Percentiles rank a stretch among this genome's conserved stretches.
These are phyloP conservation scores for Elmis aenea DNA, from an alignment of 2,888 invertebrate species.

Conservation along the genomic window DNA sequence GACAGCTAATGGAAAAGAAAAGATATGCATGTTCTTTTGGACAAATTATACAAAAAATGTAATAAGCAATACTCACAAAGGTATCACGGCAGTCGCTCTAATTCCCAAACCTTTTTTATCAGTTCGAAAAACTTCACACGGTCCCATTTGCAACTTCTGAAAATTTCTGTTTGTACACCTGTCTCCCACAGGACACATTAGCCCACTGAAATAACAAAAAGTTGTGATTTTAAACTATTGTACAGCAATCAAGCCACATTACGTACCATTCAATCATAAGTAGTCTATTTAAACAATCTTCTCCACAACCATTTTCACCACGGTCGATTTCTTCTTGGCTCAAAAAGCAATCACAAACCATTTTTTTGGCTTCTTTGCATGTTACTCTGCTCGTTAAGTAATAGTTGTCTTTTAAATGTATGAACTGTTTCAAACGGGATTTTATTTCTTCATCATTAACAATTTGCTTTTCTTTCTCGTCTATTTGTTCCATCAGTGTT, in stretches of 20 bases:
- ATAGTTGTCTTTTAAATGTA: slow-evolving; percentile 77
- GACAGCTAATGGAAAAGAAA: too few species aligned
- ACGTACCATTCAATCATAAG: slow-evolving; percentile 96
- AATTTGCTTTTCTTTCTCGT: background rate
- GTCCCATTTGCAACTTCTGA: slow-evolving; percentile 79
- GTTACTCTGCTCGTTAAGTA: slow-evolving; percentile 79
- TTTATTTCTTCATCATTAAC: slow-evolving; percentile 51
- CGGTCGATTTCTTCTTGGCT: slow-evolving; percentile 81
- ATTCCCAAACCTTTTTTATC: slow-evolving; percentile 95
- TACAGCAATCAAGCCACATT: slow-evolving; percentile 8
- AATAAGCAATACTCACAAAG: slow-evolving; percentile 55
- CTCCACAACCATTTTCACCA: slow-evolving; percentile 86
- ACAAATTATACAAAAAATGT: too few species aligned
- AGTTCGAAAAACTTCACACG: slow-evolving; percentile 83
- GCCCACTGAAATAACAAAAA: slow-evolving; percentile 67
- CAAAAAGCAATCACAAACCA: slow-evolving; percentile 93
- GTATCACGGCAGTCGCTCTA: slow-evolving; percentile 66
- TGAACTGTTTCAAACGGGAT: slow-evolving; percentile 67
- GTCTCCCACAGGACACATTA: slow-evolving; percentile 82
- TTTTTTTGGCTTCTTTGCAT: slow-evolving; percentile 86
- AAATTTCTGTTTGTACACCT: slow-evolving; percentile 93
- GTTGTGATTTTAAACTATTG: background rate
- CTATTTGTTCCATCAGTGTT: slow-evolving; percentile 1
- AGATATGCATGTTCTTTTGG: too few species aligned
- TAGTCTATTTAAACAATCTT: slow-evolving; percentile 92